Evolutionary conservation across 2,113 vertebrate species (phyloP).

Genomic region (Macquaria ambigua): DNA sequence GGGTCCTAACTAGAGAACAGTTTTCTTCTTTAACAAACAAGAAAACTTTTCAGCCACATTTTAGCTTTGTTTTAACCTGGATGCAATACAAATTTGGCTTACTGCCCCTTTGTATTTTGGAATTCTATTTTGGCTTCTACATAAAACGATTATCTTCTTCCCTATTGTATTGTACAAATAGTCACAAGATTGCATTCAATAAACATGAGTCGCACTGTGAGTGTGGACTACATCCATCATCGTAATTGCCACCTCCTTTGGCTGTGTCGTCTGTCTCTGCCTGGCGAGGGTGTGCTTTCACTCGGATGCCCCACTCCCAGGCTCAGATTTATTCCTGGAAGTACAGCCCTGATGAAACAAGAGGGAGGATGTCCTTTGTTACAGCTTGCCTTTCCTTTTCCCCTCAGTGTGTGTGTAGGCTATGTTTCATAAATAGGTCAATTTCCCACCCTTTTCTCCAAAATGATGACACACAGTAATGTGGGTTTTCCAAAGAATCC

Average conservation of each 20-base stretch:
- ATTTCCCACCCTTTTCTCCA: slow-evolving; percentile 1
- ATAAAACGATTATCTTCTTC: neutral
- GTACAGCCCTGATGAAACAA: slow-evolving; percentile 29
- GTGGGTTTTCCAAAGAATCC: neutral
- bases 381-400: slow-evolving; percentile 38
- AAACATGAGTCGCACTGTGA: neutral
- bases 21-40: neutral
- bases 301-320: slow-evolving; percentile 1
- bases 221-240: slow-evolving; percentile 2
- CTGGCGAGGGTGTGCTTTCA: slow-evolving; percentile 2
- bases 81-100: neutral
- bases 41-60: no score
- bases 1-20: neutral
- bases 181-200: neutral
- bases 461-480: neutral
- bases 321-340: slow-evolving; percentile 64
- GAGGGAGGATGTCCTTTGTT: slow-evolving; percentile 68
- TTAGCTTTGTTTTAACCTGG: no score
- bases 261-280: slow-evolving; percentile 2
- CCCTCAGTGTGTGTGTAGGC: neutral
- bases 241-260: neutral
- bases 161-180: slow-evolving; percentile 5
- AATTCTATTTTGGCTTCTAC: neutral
- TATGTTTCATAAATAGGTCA: slow-evolving; percentile 49
- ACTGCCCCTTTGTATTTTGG: neutral